Evolutionary conservation across 1,140 invertebrate genomes (phyloP), one percentile per base, ranked within the genome.

Genomic region (Acyrthosiphon pisum): DNA sequence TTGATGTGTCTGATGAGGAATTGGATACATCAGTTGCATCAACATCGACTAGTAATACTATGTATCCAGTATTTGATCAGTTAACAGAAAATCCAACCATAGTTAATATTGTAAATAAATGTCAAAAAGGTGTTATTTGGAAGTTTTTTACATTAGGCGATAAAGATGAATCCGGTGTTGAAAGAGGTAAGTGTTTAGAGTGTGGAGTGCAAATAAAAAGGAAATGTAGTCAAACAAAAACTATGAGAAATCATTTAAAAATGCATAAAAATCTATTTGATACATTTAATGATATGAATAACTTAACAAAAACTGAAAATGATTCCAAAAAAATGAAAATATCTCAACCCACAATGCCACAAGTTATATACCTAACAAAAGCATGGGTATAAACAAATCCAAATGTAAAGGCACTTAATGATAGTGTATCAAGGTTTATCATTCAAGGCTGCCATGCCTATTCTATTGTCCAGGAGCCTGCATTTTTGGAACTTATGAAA

Each of bases 161-260:
- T n/a, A n/a, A n/a, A n/a, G n/a, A n/a, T n/a, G 60, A 68, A 4
- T 68, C 26, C n/a, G 30, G 60, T 68, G 60, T 68, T n/a, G 81
- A 84, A 84, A 84, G 8, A 84, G 81, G 81, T 84, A 44, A 84
- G 44, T 84, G 37, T 84, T 37, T 84, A 41, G 81, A 84, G 37
- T 84, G 81, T 84, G 81, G 81, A 41, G 81, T 84, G 37, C 81
- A 84, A 84, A 84, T 84, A 84, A 84, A 84, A 84, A 84, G 81
- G 22, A 84, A 84, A 84, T 41, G 81, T 84, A 84, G 37, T 68
- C 30, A 68, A 68, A 68, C 30, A 14, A n/a, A 68, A 68, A n/a
- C 30, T 14, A 68, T 68, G 60, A 68, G 30, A 14, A 68, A 68
- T 68, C 26, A 68, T 68, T 9, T 68, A 68, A 68, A 68, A 68